A percentile compares a stretch with the other conserved stretches of the same genome.
These are phyloP conservation scores for Triplophysa rosa DNA, from an alignment of 2,113 vertebrate species.

Conservation along the genomic window DNA sequence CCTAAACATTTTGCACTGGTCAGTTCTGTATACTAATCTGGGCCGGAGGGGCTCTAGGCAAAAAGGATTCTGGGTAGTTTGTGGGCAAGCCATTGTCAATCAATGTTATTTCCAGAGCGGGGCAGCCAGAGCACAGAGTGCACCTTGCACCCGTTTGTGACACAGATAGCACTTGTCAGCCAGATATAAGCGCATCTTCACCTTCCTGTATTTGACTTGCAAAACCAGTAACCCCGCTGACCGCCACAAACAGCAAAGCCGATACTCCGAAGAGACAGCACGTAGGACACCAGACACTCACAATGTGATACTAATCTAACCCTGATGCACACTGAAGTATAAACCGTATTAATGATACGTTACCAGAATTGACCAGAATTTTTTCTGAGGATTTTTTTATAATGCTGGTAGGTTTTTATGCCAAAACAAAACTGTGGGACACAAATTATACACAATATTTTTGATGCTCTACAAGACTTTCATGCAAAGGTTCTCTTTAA, in stretches of 20 bases:
- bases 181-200: slow-evolving; percentile 43
- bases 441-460: too few relatives aligned
- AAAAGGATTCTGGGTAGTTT: slow-evolving; percentile 44
- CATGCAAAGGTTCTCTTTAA: neutral
- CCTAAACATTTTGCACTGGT: neutral
- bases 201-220: slow-evolving; percentile 42
- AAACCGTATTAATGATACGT: neutral
- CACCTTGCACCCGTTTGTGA: slow-evolving; percentile 43
- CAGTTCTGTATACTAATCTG: slow-evolving; percentile 25
- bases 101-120: slow-evolving; percentile 46
- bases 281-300: neutral
- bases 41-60: slow-evolving; percentile 26
- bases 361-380: neutral
- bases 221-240: slow-evolving; percentile 45
- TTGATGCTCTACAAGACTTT: neutral
- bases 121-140: slow-evolving; percentile 42
- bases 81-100: slow-evolving; percentile 49
- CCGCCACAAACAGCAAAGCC: slow-evolving; percentile 18
- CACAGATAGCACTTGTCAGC: slow-evolving; percentile 47
- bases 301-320: neutral
- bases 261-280: slow-evolving; percentile 3
- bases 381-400: too few relatives aligned
- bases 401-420: too few relatives aligned
- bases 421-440: too few relatives aligned
- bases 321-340: neutral